Evolutionary conservation across 2,113 vertebrate genomes (phyloP), one percentile per base, ranked within the genome.

Genomic region (Channa argus): DNA sequence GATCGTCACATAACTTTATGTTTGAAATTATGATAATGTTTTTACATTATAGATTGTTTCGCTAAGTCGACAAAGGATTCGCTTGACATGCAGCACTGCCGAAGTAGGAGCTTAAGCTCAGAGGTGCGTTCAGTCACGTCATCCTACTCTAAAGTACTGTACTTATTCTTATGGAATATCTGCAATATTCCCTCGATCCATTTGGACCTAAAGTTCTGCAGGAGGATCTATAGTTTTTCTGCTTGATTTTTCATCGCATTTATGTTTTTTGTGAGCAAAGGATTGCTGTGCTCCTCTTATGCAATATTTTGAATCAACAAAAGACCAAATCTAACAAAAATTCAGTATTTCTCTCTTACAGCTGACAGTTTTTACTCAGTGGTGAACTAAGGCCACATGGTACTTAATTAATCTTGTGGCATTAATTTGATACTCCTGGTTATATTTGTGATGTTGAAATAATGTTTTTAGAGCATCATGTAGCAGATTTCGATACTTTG

Each of bases 111-210:
- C n/a, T 79, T 15, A 8, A n/a, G 2, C 50, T 56, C 54, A 14
- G 36, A 34, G 66, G 46, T 62, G 46, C 53, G 77, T 64, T 63
- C 72, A 53, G 62, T 69, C 56, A 69, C 58, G 64, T 60, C 36
- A 6, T 11, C 13, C 13, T 50, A 5, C 61, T 56, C 51, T 33
- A 14, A 46, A 24, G 4, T 8, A 24, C 37, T 8, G 36, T 5
- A 13, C 14, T 45, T 52, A 59, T 60, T 9, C 14, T 10, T 4
- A 36, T 15, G 24, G 2, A 38, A 58, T 36, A 63, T 46, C n/a
- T 67, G 15, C 3, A 36, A 54, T 34, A 10, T 63, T 58, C 24
- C 24, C 24, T 24, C 24, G 24, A 24, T 24, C 24, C 24, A 24
- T 24, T 24, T 24, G 55, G 7, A 51, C 7, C 5, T 13, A 3